Evolutionary conservation across 1,140 invertebrate genomes (phyloP).

Genomic region (Conus ventricosus): DNA sequence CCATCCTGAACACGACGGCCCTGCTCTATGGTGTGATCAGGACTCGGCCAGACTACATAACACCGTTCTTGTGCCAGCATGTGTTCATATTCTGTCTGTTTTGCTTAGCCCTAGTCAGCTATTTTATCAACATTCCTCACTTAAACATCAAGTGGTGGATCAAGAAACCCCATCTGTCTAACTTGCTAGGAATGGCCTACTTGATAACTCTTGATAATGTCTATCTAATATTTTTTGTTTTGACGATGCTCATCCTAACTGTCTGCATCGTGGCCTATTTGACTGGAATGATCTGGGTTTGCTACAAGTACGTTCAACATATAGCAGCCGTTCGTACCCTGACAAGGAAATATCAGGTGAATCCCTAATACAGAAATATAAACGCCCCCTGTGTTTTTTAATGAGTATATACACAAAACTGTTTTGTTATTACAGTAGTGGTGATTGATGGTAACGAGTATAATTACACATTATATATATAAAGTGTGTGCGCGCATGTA

Average conservation of each 20-base stretch:
- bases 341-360: constrained; percentile 60
- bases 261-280: constrained; percentile 82
- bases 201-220: constrained; percentile 83
- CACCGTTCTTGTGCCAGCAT: constrained; percentile 92
- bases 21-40: constrained; percentile 87
- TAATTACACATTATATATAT: too few relatives aligned
- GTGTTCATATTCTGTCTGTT: constrained; percentile 92
- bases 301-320: constrained; percentile 89
- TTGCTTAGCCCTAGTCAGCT: constrained; percentile 85
- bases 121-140: constrained; percentile 88
- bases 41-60: constrained; percentile 86
- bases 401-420: too few relatives aligned
- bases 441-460: too few relatives aligned
- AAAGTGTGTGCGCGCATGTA: too few relatives aligned
- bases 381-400: too few relatives aligned
- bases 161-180: constrained; percentile 79
- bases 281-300: constrained; percentile 89
- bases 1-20: constrained; percentile 85
- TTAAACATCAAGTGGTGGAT: constrained; percentile 84
- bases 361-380: constrained; percentile 69
- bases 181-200: constrained; percentile 83
- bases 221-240: constrained; percentile 83
- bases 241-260: constrained; percentile 83
- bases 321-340: constrained; percentile 70
- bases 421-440: too few relatives aligned